Evolutionary conservation across 2,113 vertebrate species (phyloP).

Genomic region (Plotosus lineatus): DNA sequence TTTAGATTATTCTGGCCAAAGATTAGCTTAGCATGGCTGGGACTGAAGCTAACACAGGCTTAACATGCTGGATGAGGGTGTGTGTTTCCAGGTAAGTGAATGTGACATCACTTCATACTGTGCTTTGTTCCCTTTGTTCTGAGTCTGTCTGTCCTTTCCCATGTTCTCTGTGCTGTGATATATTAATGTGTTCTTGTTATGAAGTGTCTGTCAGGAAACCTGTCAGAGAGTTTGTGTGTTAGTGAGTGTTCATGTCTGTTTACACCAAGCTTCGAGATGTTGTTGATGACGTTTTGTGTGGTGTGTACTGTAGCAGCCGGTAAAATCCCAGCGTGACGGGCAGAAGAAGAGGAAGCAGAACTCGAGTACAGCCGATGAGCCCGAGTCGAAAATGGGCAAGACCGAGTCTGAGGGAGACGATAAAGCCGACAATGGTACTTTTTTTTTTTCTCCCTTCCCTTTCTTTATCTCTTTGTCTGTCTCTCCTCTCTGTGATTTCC

Average conservation of each 20-base stretch:
- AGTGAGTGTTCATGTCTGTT: too few relatives aligned
- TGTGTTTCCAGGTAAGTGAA: conserved; percentile 8
- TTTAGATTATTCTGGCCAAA: not conserved
- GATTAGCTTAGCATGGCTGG: conserved; percentile 16
- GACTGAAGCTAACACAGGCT: not conserved
- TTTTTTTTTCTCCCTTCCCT: too few relatives aligned
- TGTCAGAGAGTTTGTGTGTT: not conserved
- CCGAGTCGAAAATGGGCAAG: conserved; percentile 71
- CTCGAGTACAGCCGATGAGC: conserved; percentile 59
- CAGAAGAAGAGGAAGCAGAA: conserved; percentile 76
- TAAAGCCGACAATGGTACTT: not conserved
- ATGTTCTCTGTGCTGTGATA: not conserved
- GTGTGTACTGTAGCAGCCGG: conserved; percentile 59
- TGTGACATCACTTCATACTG: not conserved
- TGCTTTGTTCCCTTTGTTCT: not conserved
- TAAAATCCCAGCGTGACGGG: conserved; percentile 64
- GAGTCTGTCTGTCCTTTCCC: not conserved
- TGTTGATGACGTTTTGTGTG: not conserved
- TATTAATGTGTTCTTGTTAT: not conserved
- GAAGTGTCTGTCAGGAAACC: not conserved
- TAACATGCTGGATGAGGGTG: not conserved
- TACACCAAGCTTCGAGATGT: too few relatives aligned
- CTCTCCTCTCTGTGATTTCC: too few relatives aligned
- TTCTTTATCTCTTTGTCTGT: too few relatives aligned
- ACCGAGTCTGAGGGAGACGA: conserved; percentile 55